phyloP scores from a whole-genome alignment of 23 tunicate genomes.

The Diplosoma virens region DNA sequence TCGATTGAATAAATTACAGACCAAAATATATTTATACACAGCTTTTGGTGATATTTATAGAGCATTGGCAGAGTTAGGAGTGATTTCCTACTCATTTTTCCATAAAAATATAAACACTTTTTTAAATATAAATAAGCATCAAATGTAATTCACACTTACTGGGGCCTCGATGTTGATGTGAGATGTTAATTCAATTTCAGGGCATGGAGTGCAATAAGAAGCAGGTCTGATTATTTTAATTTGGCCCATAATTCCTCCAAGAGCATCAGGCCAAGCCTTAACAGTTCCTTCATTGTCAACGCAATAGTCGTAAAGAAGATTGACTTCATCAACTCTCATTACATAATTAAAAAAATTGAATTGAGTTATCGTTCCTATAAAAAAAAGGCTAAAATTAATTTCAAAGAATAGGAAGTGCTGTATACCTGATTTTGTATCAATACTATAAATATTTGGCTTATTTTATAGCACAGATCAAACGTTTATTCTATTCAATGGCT shows the following conservation, averaged over 20 bases:
- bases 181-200: conserved; percentile 24
- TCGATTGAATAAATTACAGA: too few relatives aligned
- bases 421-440: too few relatives aligned
- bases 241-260: conserved; percentile 73
- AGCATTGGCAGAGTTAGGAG: too few relatives aligned
- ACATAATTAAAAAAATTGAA: conserved; percentile 67
- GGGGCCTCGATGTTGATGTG: conserved; percentile 3
- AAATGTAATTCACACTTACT: conserved; percentile 5
- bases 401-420: too few relatives aligned
- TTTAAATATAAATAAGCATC: not conserved
- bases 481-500: too few relatives aligned
- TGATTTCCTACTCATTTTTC: too few relatives aligned
- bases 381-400: too few relatives aligned
- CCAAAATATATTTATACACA: too few relatives aligned
- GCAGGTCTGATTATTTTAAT: conserved; percentile 52
- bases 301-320: conserved; percentile 40
- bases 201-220: conserved; percentile 59
- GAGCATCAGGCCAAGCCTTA: conserved; percentile 87
- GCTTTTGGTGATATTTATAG: too few relatives aligned
- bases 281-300: conserved; percentile 71
- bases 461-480: too few relatives aligned
- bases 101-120: not conserved
- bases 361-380: conserved; percentile 72
- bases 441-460: too few relatives aligned
- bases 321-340: conserved; percentile 41